Evolutionary conservation across 1,140 invertebrate genomes (phyloP).

Genomic region (Zaprionus africanus): DNA sequence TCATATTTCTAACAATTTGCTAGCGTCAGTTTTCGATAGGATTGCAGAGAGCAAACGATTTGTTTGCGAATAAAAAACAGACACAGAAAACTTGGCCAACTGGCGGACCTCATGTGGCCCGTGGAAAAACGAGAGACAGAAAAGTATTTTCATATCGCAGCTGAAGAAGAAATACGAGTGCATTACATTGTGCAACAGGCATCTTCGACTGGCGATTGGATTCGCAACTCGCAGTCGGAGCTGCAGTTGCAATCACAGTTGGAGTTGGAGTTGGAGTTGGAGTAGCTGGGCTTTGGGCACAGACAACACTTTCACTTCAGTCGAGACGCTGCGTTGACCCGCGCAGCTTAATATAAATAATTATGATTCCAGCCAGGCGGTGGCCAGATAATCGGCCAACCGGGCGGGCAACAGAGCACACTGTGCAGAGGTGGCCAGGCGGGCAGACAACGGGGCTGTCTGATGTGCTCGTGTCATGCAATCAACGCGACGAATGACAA

Average conservation of each 20-base stretch:
- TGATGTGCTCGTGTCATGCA: constrained; percentile 78
- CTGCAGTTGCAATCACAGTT: neutral
- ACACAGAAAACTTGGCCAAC: constrained; percentile 34
- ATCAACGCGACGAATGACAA: constrained; percentile 73
- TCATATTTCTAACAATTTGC: constrained; percentile 22
- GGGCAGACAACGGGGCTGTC: constrained; percentile 19
- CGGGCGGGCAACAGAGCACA: neutral
- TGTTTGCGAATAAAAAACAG: constrained; percentile 43
- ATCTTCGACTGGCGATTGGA: constrained; percentile 20
- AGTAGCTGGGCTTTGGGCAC: constrained; percentile 26
- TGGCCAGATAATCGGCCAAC: constrained; percentile 18
- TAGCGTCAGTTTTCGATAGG: constrained; percentile 33
- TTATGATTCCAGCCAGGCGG: constrained; percentile 51
- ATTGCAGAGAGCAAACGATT: constrained; percentile 46
- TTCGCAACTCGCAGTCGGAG: constrained; percentile 5
- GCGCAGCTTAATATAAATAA: constrained; percentile 79
- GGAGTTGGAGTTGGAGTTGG: neutral
- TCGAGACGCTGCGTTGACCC: constrained; percentile 57
- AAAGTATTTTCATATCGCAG: constrained; percentile 24
- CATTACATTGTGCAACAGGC: constrained; percentile 74
- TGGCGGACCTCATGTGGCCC: constrained; percentile 59
- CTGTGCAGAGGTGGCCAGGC: neutral
- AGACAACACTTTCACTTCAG: constrained; percentile 68
- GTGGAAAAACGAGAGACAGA: constrained; percentile 35
- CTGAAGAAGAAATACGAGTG: constrained; percentile 67